Evolutionary conservation across 2,888 invertebrate species (phyloP), one percentile per base, ranked within the genome.

Genomic region (Acrobasis suavella): DNA sequence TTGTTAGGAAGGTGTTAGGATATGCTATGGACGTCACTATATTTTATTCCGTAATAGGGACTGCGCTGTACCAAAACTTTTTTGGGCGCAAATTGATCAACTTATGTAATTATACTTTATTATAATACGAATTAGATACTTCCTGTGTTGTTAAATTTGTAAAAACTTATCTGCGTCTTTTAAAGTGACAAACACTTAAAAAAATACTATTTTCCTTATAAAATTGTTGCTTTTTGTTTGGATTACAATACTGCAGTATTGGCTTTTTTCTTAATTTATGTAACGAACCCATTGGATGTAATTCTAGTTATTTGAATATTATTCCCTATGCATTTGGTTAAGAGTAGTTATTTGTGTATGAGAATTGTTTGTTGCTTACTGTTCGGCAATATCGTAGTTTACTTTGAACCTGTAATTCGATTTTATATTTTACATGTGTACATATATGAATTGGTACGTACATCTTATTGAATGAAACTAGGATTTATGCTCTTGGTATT

Each of bases 351-450:
- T 73, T 75, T 73, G 72, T 72, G 69, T 78, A 75, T 70, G 73
- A 75, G 74, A 79, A 77, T 76, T 69, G 70, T 78, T 76, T 73
- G 67, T 74, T 65, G 81, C 80, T 81, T 81, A 69, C 15, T 16
- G 32, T 32, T 50, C 37, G 58, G 58, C 58, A 32, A 49, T 42
- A 58, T 58, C 17, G 32, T 16, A 50, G 60, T 60, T 52, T 56
- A 42, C 17, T 17, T 17, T 16, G 50, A 22, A 60, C 51, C 56
- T 42, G n/a, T 60, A 22, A 60, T 62, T 59, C 39, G 39, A 51
- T 76, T 79, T 78, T 80, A 78, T 82, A 80, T 74, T 32, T 78
- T 76, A 70, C 72, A 74, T 74, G 59, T 86, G 84, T 87, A 85
- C 79, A 32, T 60, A 54, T 54, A 62, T 55, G 38, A 51, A 60